Base-by-base conservation (phyloP, 2,797 vertebrate species). In the Pseudopleuronectes americanus region DNA sequence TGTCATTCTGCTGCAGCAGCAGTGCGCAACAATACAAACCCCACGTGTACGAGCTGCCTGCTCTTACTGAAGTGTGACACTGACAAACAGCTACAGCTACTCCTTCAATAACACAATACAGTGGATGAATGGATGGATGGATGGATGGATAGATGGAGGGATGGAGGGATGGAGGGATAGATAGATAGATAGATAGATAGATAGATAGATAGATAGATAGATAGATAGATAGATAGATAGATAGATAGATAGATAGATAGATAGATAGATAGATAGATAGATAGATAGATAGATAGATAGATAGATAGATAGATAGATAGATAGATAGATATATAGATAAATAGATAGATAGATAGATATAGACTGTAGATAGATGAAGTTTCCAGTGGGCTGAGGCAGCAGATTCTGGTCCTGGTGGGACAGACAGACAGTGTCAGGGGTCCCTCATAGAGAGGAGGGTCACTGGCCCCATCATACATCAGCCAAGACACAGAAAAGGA, bases 361-460 rank as follows among this genome's bases (percentile, higher is more conserved):
- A 26, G 26, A 26, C 26, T 26, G 26, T 26, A 23, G 49, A 51
- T 22, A 6, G 12, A 51, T 22, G 19, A 51, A 61, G 38, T 57
- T 33, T 57, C 47, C 12, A 10, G 5, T 13, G 59, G n/a, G 28
- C 33, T 1, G 23, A 41, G 67, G 6, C 57, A 49, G 73, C 74
- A 83, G 47, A 71, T 45, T 19, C 22, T 62, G 24, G 8, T 48
- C 47, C n/a, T 69, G 55, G 26, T 41, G n/a, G 10, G 47, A 45
- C 43, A 33, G 14, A 52, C 70, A 76, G 80, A 87, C 28, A 33
- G 31, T 33, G 31, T 33, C 33, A 22, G 53, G 8, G 62, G 49
- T 65, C 77, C 77, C 75, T 24, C 23, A 28, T 17, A 59, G 64
- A 68, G 64, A 82, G 60, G 48, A 71, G 85, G 87, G 67, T 85